A percentile compares a stretch with the other conserved stretches of the same genome.
Conservation (phyloP, 1,140 invertebrate species). For the Bombus vancouverensis region DNA sequence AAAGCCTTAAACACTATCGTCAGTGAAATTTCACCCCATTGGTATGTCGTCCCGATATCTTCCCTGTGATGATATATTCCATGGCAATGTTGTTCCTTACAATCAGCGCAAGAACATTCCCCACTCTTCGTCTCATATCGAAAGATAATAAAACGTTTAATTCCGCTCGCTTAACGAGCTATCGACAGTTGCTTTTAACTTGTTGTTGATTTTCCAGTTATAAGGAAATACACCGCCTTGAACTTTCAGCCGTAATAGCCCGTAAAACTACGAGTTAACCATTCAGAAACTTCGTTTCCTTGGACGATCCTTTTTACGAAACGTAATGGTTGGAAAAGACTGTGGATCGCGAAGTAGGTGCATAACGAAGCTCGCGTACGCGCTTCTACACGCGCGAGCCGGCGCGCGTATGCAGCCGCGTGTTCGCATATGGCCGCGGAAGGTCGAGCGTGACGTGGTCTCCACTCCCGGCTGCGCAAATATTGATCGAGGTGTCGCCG, state of each 20-base stretch:
- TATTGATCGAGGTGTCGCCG: conserved; percentile 79
- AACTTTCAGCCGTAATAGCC: too few relatives aligned
- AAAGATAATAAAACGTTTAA: background rate
- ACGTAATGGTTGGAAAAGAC: background rate
- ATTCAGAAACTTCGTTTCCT: background rate
- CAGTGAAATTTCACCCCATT: too few relatives aligned
- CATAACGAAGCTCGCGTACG: background rate
- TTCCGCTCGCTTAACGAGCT: background rate
- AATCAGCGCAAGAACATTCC: background rate
- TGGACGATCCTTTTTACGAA: background rate
- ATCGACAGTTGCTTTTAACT: too few relatives aligned
- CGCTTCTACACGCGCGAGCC: conserved; percentile 33
- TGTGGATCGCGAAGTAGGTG: background rate
- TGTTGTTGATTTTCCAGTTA: too few relatives aligned
- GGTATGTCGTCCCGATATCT: too few relatives aligned
- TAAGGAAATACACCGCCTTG: too few relatives aligned
- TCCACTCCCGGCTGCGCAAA: conserved; percentile 79
- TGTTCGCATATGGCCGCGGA: conserved; percentile 76
- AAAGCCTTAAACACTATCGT: too few relatives aligned
- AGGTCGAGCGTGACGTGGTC: conserved; percentile 78
- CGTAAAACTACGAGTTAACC: background rate
- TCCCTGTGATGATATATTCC: too few relatives aligned
- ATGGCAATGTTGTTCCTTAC: too few relatives aligned
- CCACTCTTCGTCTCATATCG: background rate
- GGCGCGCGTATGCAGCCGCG: conserved; percentile 55